These are phyloP conservation scores for Heliconius hortense DNA, from an alignment of 2,888 invertebrate species.

Conservation along the genomic window DNA sequence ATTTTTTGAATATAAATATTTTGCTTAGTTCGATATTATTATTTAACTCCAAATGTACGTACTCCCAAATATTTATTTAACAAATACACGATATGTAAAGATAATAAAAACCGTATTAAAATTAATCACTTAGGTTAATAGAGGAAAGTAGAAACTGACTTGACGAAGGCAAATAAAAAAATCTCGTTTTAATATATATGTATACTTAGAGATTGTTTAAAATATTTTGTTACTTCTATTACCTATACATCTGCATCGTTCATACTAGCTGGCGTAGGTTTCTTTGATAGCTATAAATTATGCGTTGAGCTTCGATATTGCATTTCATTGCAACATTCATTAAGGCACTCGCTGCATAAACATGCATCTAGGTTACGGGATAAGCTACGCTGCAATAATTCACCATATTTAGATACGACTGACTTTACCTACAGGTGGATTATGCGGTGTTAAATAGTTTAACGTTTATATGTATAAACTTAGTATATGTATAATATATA, in stretches of 20 bases:
- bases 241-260: neutral
- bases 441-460: conserved; percentile 20
- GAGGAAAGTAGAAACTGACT: conserved; percentile 8
- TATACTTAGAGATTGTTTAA: neutral
- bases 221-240: neutral
- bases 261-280: conserved; percentile 13
- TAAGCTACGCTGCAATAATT: conserved; percentile 29
- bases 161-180: conserved; percentile 2
- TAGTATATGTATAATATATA: neutral
- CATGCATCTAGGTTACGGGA: conserved; percentile 41
- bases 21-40: too few relatives aligned
- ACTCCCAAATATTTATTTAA: neutral
- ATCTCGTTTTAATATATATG: too few relatives aligned
- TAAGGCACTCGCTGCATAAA: conserved; percentile 37
- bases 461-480: neutral
- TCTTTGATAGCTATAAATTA: conserved; percentile 32
- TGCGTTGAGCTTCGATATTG: conserved; percentile 33
- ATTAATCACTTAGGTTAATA: neutral
- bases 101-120: neutral
- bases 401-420: conserved; percentile 29
- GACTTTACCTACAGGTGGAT: neutral
- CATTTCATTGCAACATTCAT: conserved; percentile 35
- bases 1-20: too few relatives aligned
- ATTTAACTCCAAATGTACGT: too few relatives aligned
- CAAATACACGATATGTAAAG: neutral